phyloP scores from a whole-genome alignment of 2,888 invertebrate genomes.

The Lacanobia wlatinum region DNA sequence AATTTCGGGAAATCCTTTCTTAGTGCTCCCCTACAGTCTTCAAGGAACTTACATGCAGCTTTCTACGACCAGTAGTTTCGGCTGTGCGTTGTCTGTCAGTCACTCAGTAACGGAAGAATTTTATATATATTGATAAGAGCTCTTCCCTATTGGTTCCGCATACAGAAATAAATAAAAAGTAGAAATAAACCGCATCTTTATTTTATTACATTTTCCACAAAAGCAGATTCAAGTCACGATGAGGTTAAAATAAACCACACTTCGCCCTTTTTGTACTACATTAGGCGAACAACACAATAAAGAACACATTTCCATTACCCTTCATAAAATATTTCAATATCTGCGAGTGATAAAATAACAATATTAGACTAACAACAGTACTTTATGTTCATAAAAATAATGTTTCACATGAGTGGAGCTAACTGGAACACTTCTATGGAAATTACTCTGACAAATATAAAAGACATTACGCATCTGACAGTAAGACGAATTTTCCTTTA shows the following conservation, averaged over 20 bases:
- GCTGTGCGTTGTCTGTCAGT: too few species aligned
- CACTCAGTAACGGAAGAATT: too few species aligned
- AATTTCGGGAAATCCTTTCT: too few species aligned
- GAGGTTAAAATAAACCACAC: not conserved
- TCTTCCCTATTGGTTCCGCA: too few species aligned
- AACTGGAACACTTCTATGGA: conserved; percentile 9
- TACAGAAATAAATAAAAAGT: not conserved
- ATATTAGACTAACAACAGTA: conserved; percentile 32
- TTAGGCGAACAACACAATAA: conserved; percentile 6
- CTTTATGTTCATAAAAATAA: conserved; percentile 39
- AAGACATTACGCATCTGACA: conserved; percentile 31
- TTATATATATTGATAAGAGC: too few species aligned
- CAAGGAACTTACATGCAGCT: too few species aligned
- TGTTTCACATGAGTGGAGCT: conserved; percentile 22
- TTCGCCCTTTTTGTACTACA: not conserved
- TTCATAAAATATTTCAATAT: conserved; percentile 29
- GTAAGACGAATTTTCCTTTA: conserved; percentile 29
- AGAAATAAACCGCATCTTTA: not conserved
- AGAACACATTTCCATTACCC: conserved; percentile 16
- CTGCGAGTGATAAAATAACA: conserved; percentile 38
- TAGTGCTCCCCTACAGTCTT: too few species aligned
- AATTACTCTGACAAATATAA: conserved; percentile 46
- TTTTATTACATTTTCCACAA: not conserved
- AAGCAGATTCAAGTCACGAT: not conserved
- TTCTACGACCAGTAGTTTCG: too few species aligned